A percentile compares a stretch with the other conserved stretches of the same genome.
These are phyloP conservation scores for Eupeodes latifasciatus DNA, from an alignment of 2,888 invertebrate genomes.

Conservation along the genomic window DNA sequence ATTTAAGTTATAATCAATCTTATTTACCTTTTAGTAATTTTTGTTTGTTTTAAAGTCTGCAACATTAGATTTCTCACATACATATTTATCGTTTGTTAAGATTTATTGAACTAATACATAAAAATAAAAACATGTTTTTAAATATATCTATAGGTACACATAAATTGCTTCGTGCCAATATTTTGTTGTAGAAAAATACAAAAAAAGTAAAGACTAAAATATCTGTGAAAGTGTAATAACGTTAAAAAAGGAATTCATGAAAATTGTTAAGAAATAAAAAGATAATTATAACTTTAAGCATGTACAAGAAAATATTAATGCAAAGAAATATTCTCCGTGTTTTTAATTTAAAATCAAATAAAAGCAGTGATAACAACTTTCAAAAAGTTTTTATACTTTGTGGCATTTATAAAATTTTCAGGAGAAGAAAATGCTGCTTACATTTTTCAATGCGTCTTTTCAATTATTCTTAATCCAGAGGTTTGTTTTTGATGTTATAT, in stretches of 20 bases:
- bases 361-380: slow-evolving; percentile 36
- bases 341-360: slow-evolving; percentile 15
- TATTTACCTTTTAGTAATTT: slow-evolving; percentile 67
- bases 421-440: slow-evolving; percentile 10
- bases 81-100: slow-evolving; percentile 12
- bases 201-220: slow-evolving; percentile 25
- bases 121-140: slow-evolving; percentile 22
- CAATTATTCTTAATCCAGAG: slow-evolving; percentile 18
- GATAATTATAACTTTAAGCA: slow-evolving; percentile 13
- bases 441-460: slow-evolving; percentile 1
- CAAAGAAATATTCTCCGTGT: no score
- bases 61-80: slow-evolving; percentile 43
- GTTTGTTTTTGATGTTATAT: neutral
- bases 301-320: neutral
- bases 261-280: slow-evolving; percentile 16
- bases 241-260: slow-evolving; percentile 39
- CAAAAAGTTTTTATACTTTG: neutral
- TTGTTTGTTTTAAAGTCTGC: slow-evolving; percentile 70
- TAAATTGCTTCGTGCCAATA: slow-evolving; percentile 62
- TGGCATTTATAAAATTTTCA: neutral
- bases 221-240: slow-evolving; percentile 30
- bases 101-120: slow-evolving; percentile 33
- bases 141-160: slow-evolving; percentile 22
- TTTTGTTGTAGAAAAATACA: slow-evolving; percentile 40
- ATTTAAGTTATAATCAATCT: slow-evolving; percentile 57